Percentiles rank a stretch among this genome's conserved stretches.
These are phyloP conservation scores for Mirounga angustirostris DNA, from an alignment of 2,113 vertebrate species.

Conservation along the genomic window DNA sequence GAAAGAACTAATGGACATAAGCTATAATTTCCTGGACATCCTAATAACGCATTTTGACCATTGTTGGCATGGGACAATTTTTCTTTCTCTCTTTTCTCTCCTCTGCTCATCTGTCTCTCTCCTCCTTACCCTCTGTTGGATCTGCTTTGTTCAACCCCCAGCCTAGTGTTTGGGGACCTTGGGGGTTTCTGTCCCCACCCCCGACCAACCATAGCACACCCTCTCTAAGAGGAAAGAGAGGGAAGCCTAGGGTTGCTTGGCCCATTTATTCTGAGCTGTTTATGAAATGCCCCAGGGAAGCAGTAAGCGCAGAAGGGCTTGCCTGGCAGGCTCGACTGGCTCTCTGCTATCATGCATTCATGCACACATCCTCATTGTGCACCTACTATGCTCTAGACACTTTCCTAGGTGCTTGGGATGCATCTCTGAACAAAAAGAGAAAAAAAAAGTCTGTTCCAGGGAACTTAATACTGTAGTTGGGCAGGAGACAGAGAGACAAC, in stretches of 20 bases:
- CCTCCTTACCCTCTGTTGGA: not conserved
- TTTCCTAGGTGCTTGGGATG: not conserved
- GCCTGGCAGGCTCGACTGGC: not conserved
- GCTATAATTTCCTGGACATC: slow-evolving; percentile 95
- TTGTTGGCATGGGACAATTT: slow-evolving; percentile 84
- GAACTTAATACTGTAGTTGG: not conserved
- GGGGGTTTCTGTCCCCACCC: not conserved
- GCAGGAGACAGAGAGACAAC: fast-evolving
- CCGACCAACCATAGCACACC: too few species aligned
- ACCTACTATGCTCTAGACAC: not conserved
- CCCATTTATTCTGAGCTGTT: not conserved
- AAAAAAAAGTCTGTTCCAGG: not conserved
- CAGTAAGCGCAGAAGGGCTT: fast-evolving
- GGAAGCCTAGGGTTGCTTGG: not conserved
- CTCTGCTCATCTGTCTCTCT: not conserved
- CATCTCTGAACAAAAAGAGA: not conserved
- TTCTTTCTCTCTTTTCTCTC: slow-evolving; percentile 82
- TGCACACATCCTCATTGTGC: not conserved
- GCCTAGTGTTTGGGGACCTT: not conserved
- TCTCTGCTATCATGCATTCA: not conserved
- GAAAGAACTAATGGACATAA: slow-evolving; percentile 98
- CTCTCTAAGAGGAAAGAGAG: not conserved
- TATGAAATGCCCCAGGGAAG: not conserved
- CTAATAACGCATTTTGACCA: slow-evolving; percentile 93
- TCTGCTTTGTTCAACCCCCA: not conserved